A percentile compares a stretch with the other conserved stretches of the same genome.
These are phyloP conservation scores for Parascotia fuliginaria DNA, from an alignment of 2,888 invertebrate genomes.

Conservation along the genomic window DNA sequence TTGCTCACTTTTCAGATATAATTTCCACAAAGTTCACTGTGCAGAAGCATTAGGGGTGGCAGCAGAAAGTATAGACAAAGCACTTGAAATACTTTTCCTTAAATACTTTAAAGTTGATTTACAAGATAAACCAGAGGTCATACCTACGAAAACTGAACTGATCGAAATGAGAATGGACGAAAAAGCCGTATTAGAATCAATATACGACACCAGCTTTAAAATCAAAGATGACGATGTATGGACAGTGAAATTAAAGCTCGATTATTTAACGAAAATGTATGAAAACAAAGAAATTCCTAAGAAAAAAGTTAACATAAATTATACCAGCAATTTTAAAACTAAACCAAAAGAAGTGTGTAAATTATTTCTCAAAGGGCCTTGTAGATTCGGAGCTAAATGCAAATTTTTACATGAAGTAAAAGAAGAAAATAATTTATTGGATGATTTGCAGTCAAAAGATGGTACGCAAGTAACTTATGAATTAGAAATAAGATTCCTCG, in stretches of 20 bases:
- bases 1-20: constrained; percentile 90
- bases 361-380: constrained; percentile 88
- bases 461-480: constrained; percentile 83
- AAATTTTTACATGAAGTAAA: constrained; percentile 89
- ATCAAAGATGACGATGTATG: constrained; percentile 91
- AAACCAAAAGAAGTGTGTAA: constrained; percentile 87
- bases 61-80: constrained; percentile 89
- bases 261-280: constrained; percentile 87
- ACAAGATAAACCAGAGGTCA: constrained; percentile 65
- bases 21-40: constrained; percentile 91
- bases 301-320: constrained; percentile 69
- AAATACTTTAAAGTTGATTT: constrained; percentile 88
- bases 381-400: constrained; percentile 91
- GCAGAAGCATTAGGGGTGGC: constrained; percentile 89
- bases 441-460: constrained; percentile 55
- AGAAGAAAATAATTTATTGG: constrained; percentile 52
- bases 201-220: constrained; percentile 89
- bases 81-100: constrained; percentile 88
- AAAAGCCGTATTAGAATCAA: constrained; percentile 90
- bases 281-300: constrained; percentile 80
- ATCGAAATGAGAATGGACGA: constrained; percentile 89
- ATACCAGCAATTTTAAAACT: constrained; percentile 69
- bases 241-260: constrained; percentile 88
- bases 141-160: constrained; percentile 82
- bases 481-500: constrained; percentile 91